Evolutionary conservation across 2,888 invertebrate genomes (phyloP).

Genomic region (Rutpela maculata): DNA sequence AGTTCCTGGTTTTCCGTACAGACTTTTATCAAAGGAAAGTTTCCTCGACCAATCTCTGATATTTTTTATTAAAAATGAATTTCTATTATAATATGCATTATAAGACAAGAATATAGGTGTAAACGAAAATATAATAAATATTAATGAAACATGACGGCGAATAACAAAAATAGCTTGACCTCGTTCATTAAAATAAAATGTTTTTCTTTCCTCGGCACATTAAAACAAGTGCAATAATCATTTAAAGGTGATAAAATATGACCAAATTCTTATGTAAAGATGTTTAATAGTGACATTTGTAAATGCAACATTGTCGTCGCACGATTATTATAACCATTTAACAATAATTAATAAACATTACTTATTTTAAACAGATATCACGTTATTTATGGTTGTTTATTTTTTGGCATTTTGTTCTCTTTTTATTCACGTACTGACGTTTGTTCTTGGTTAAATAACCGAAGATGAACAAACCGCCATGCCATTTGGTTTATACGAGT

Average conservation of each 20-base stretch:
- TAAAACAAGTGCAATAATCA: background rate
- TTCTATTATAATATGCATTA: no score
- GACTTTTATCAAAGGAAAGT: no score
- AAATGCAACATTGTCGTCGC: background rate
- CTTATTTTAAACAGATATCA: conserved; percentile 7
- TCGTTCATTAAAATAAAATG: background rate
- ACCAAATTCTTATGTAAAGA: background rate
- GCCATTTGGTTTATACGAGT: background rate
- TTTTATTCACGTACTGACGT: background rate
- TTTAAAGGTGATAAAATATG: background rate
- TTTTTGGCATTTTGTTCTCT: background rate
- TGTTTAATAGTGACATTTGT: background rate
- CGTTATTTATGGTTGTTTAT: background rate
- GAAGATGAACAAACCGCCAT: background rate
- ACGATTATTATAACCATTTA: background rate
- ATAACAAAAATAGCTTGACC: background rate
- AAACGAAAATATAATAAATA: no score
- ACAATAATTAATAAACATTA: background rate
- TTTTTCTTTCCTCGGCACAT: background rate
- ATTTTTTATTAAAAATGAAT: no score
- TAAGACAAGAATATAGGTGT: no score
- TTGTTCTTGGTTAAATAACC: background rate
- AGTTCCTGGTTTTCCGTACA: no score
- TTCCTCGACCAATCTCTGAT: no score
- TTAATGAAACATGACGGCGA: background rate